Evolutionary conservation across 2,797 vertebrate genomes (phyloP).

Genomic region (Cacajao melanocephalus): DNA sequence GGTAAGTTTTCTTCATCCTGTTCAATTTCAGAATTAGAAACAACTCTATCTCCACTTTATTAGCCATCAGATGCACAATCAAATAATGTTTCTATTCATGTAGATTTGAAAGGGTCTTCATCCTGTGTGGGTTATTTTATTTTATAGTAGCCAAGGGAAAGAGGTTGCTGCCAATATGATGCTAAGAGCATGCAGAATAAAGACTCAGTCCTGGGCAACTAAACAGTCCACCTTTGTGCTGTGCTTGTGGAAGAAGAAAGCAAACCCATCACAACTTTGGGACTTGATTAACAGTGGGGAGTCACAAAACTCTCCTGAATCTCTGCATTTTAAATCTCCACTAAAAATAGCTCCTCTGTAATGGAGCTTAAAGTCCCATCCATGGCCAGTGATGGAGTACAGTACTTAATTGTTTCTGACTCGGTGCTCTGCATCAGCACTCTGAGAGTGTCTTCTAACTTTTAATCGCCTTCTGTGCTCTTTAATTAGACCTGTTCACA

Average conservation of each 20-base stretch:
- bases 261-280: constrained; percentile 59
- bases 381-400: constrained; percentile 31
- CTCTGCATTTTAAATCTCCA: constrained; percentile 61
- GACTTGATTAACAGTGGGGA: constrained; percentile 44
- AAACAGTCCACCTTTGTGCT: constrained; percentile 72
- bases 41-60: not conserved
- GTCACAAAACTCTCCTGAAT: constrained; percentile 65
- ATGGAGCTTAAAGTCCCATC: constrained; percentile 68
- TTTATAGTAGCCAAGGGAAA: constrained; percentile 58
- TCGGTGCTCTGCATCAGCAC: constrained; percentile 25
- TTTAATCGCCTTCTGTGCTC: constrained; percentile 25
- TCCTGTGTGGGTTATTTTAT: constrained; percentile 55
- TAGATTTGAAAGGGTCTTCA: constrained; percentile 45
- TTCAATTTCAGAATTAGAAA: not conserved
- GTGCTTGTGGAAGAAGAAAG: constrained; percentile 27
- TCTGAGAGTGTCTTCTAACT: constrained; percentile 57
- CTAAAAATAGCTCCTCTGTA: constrained; percentile 67
- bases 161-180: constrained; percentile 68
- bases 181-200: constrained; percentile 50
- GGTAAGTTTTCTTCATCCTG: not conserved
- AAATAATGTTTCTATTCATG: constrained; percentile 61
- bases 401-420: constrained; percentile 64
- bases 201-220: constrained; percentile 46
- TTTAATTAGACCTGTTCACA: not conserved
- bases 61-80: constrained; percentile 3